phyloP scores from a whole-genome alignment of 2,888 invertebrate genomes.

The Patella caerulea region DNA sequence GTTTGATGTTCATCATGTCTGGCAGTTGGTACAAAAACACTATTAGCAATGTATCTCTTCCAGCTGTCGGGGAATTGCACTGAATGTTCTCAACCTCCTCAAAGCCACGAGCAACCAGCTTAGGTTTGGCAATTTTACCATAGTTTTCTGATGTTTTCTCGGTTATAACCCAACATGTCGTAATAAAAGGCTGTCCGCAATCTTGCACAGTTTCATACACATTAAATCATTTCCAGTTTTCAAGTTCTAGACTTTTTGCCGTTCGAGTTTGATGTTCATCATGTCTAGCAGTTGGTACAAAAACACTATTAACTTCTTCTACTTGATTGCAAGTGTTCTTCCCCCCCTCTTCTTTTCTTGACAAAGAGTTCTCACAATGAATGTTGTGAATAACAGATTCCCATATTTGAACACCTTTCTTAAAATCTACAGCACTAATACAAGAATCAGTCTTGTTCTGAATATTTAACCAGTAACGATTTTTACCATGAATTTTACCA shows the following conservation, averaged over 20 bases:
- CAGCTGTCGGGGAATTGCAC: not conserved
- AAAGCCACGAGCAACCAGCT: not conserved
- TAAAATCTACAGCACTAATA: not conserved
- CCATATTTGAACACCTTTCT: not conserved
- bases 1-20: not conserved
- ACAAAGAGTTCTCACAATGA: not conserved
- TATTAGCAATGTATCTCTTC: not conserved
- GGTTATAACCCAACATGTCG: not conserved
- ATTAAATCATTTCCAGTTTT: not conserved
- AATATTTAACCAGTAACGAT: not conserved
- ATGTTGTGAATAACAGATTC: not conserved
- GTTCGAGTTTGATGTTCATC: not conserved
- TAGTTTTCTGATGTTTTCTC: not conserved
- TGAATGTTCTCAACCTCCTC: not conserved
- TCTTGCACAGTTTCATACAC: not conserved
- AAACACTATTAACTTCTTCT: constrained; percentile 6
- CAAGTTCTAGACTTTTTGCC: not conserved
- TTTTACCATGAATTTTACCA: no score
- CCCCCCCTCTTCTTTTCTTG: not conserved
- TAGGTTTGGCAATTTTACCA: not conserved
- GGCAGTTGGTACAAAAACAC: not conserved
- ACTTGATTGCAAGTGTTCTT: not conserved
- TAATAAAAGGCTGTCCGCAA: not conserved
- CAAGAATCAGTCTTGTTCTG: not conserved
- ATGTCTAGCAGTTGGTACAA: not conserved